Conservation (phyloP, 2,888 invertebrate species). For the Agriotes lineatus region DNA sequence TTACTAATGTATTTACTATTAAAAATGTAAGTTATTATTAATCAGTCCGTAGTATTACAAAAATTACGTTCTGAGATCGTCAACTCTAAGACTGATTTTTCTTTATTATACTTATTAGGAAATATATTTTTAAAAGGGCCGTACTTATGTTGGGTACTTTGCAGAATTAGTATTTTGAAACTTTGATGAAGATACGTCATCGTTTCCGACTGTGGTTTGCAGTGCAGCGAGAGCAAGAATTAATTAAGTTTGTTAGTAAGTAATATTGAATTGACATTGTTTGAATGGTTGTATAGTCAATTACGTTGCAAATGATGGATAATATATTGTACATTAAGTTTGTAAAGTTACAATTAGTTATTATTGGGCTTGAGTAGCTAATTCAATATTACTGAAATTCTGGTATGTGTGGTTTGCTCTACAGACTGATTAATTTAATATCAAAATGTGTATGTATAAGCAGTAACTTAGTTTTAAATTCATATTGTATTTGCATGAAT, state of each 20-base stretch:
- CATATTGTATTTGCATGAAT: slow-evolving; percentile 40
- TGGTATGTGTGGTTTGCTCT: slow-evolving; percentile 38
- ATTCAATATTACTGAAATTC: slow-evolving; percentile 23
- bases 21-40: slow-evolving; percentile 32
- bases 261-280: slow-evolving; percentile 7
- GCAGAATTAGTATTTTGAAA: slow-evolving; percentile 12
- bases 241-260: slow-evolving; percentile 10
- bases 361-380: background rate
- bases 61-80: slow-evolving; percentile 38
- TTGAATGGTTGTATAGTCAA: background rate
- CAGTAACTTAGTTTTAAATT: slow-evolving; percentile 31
- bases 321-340: too few relatives aligned
- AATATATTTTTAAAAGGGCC: background rate
- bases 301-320: too few relatives aligned
- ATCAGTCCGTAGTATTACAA: slow-evolving; percentile 42
- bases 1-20: slow-evolving; percentile 27
- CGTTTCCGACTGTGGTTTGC: background rate
- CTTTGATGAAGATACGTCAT: background rate
- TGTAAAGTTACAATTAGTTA: too few relatives aligned
- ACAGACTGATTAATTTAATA: slow-evolving; percentile 44
- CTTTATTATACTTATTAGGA: slow-evolving; percentile 20
- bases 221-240: background rate
- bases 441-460: slow-evolving; percentile 39
- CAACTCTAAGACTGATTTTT: slow-evolving; percentile 37
- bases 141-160: slow-evolving; percentile 10